Conservation (phyloP, 53 echinoderm and acorn worm species). For the Arbacia lixula region DNA sequence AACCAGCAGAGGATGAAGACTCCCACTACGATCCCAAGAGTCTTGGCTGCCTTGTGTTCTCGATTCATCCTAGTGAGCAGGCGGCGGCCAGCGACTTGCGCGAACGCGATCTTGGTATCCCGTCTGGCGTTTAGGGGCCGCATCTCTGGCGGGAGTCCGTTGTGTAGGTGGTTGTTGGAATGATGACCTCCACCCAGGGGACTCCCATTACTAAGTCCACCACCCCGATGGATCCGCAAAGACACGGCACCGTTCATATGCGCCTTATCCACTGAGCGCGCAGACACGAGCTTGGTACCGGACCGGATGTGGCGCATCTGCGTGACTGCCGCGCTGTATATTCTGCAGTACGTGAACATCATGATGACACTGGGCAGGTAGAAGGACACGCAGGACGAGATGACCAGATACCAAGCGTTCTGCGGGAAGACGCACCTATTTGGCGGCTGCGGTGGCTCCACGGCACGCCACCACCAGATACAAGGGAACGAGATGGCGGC, state of each 20-base stretch:
- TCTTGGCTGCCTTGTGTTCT: slow-evolving; percentile 86
- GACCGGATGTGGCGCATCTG: slow-evolving; percentile 78
- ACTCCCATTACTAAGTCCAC: slow-evolving; percentile 44
- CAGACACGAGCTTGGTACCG: slow-evolving; percentile 72
- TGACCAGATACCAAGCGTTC: slow-evolving; percentile 69
- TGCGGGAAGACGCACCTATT: slow-evolving; percentile 77
- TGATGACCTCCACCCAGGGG: slow-evolving; percentile 25
- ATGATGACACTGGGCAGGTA: slow-evolving; percentile 82
- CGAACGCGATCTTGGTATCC: slow-evolving; percentile 48
- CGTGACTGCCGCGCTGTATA: slow-evolving; percentile 70
- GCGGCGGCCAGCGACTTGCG: slow-evolving; percentile 47
- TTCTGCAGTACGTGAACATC: slow-evolving; percentile 80
- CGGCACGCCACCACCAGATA: slow-evolving; percentile 80
- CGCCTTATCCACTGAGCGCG: slow-evolving; percentile 48
- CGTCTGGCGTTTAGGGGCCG: slow-evolving; percentile 35
- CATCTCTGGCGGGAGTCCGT: slow-evolving; percentile 45
- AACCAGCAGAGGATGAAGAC: slow-evolving; percentile 90
- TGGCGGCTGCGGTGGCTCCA: slow-evolving; percentile 67
- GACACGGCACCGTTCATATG: slow-evolving; percentile 72
- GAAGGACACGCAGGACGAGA: slow-evolving; percentile 90
- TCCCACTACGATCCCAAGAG: slow-evolving; percentile 86
- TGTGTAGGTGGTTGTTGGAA: slow-evolving; percentile 46
- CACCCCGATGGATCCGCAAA: slow-evolving; percentile 80
- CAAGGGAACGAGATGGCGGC: slow-evolving; percentile 87
- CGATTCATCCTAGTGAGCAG: slow-evolving; percentile 67